Percentiles rank a stretch among this genome's conserved stretches.
These are phyloP conservation scores for Ephydatia muelleri DNA, from an alignment of 37 sponge, comb jelly and placozoan species.

Conservation along the genomic window DNA sequence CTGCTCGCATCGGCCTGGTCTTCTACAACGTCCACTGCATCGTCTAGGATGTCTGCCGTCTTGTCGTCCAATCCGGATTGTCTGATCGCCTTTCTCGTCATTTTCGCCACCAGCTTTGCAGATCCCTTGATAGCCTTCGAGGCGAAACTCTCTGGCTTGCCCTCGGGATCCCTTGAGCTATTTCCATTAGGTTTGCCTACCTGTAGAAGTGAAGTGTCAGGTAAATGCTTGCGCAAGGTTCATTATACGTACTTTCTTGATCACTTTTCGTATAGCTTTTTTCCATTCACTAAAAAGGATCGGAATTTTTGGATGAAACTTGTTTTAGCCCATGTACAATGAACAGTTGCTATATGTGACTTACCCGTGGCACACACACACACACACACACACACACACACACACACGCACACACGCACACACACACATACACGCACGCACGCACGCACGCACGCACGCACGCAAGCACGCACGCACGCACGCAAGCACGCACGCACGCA, in stretches of 20 bases:
- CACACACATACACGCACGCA: too few relatives aligned
- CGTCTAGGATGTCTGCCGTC: slow-evolving; percentile 3
- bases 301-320: too few relatives aligned
- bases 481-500: too few relatives aligned
- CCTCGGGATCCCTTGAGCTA: slow-evolving; percentile 52
- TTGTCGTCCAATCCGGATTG: slow-evolving; percentile 33
- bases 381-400: too few relatives aligned
- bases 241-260: slow-evolving; percentile 27
- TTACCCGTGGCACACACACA: too few relatives aligned
- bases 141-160: slow-evolving; percentile 46
- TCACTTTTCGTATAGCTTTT: slow-evolving; percentile 24
- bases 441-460: too few relatives aligned
- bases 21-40: slow-evolving; percentile 40
- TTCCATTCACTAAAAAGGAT: slow-evolving; percentile 53
- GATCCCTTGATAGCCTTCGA: slow-evolving; percentile 45
- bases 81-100: slow-evolving; percentile 22
- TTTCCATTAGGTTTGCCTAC: slow-evolving; percentile 45
- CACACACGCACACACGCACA: too few relatives aligned
- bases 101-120: slow-evolving; percentile 31
- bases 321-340: too few relatives aligned
- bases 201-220: slow-evolving; percentile 5
- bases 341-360: too few relatives aligned
- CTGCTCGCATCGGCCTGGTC: slow-evolving; percentile 64
- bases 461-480: too few relatives aligned
- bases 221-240: not conserved